A percentile compares a stretch with the other conserved stretches of the same genome.
Evolutionary conservation across 1,140 invertebrate genomes (phyloP).

Genomic region (Sycophaga agraensis): DNA sequence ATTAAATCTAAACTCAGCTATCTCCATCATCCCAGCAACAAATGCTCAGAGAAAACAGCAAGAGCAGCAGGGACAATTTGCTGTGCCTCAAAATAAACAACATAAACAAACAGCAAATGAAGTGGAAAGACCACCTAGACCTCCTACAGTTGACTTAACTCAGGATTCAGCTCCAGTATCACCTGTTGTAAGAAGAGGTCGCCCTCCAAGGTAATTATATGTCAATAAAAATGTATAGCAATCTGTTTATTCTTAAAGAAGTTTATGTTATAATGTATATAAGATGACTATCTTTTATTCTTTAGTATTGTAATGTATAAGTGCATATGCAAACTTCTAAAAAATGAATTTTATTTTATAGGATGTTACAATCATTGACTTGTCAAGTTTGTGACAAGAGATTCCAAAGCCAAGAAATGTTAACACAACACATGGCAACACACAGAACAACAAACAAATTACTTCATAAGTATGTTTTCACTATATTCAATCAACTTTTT

Average conservation of each 20-base stretch:
- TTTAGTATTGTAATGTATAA: no score
- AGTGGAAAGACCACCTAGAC: slow-evolving; percentile 58
- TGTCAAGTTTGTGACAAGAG: slow-evolving; percentile 61
- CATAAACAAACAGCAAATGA: slow-evolving; percentile 42
- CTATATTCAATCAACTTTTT: no score
- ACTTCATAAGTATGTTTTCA: slow-evolving; percentile 52
- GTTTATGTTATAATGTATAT: no score
- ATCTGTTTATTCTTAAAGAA: no score
- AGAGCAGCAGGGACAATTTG: slow-evolving; percentile 51
- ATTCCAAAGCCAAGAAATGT: slow-evolving; percentile 56
- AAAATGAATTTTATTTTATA: no score
- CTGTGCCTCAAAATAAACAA: slow-evolving; percentile 54
- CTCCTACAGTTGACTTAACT: slow-evolving; percentile 62
- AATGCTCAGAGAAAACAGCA: slow-evolving; percentile 51
- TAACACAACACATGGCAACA: slow-evolving; percentile 57
- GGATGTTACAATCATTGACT: slow-evolving; percentile 36
- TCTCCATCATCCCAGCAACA: slow-evolving; percentile 68
- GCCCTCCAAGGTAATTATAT: slow-evolving; percentile 45
- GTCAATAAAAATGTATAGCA: slow-evolving; percentile 4
- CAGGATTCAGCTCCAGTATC: slow-evolving; percentile 51
- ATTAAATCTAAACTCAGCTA: slow-evolving; percentile 71
- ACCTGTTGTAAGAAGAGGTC: slow-evolving; percentile 45
- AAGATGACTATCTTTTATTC: neutral
- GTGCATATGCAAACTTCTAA: no score
- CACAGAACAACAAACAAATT: slow-evolving; percentile 56